phyloP scores from a whole-genome alignment of 1,140 invertebrate genomes.

The Aphidius ervi region DNA sequence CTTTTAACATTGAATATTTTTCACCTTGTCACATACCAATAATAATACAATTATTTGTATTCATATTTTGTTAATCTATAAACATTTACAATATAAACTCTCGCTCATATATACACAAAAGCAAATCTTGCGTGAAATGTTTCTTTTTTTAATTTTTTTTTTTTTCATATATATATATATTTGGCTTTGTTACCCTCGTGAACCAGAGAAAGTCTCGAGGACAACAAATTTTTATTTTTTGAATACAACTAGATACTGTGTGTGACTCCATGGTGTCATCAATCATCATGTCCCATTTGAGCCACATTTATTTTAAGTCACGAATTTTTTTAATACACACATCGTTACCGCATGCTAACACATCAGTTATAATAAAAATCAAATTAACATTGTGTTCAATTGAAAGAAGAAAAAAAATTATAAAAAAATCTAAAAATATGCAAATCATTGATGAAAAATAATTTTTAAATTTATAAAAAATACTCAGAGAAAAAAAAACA shows the following conservation, averaged over 20 bases:
- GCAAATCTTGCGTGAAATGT: no score
- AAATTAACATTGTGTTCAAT: no score
- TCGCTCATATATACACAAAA: no score
- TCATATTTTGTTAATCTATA: no score
- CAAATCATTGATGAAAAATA: no score
- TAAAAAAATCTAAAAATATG: neutral
- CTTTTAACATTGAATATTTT: no score
- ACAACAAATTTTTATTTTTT: neutral
- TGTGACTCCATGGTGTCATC: constrained; percentile 34
- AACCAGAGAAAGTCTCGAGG: constrained; percentile 21
- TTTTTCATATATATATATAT: constrained; percentile 17
- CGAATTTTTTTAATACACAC: constrained; percentile 45
- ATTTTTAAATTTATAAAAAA: no score
- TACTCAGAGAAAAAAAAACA: no score
- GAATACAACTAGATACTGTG: neutral
- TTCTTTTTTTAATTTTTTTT: no score
- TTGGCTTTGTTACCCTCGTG: constrained; percentile 8
- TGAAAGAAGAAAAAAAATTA: neutral
- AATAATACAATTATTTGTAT: no score
- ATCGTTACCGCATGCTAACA: constrained; percentile 40
- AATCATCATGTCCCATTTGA: constrained; percentile 34
- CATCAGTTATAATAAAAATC: neutral
- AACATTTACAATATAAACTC: no score
- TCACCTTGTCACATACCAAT: no score
- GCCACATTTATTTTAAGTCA: constrained; percentile 46